Percentiles rank a stretch among this genome's conserved stretches.
Conservation (phyloP, 2,888 invertebrate genomes). For the Patella pellucida region DNA sequence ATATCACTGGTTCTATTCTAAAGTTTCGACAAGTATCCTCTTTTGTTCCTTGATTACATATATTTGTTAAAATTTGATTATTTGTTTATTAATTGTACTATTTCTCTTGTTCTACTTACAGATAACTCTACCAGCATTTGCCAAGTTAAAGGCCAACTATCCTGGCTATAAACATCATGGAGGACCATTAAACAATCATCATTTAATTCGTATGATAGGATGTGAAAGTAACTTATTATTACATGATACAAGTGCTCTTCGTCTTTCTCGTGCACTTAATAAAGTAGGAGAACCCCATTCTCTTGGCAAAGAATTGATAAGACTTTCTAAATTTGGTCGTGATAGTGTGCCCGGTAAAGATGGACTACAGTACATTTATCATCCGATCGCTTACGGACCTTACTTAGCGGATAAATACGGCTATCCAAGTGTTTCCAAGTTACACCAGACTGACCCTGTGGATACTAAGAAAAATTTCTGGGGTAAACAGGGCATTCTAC, state of each 20-base stretch:
- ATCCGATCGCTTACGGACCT: slow-evolving; percentile 67
- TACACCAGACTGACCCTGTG: slow-evolving; percentile 55
- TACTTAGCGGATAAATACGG: slow-evolving; percentile 67
- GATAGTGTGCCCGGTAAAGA: slow-evolving; percentile 62
- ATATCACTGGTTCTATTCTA: no score
- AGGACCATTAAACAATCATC: slow-evolving; percentile 57
- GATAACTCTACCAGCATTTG: slow-evolving; percentile 61
- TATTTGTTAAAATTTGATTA: not conserved
- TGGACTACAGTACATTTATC: slow-evolving; percentile 62
- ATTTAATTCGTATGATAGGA: slow-evolving; percentile 54
- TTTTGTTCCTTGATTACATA: no score
- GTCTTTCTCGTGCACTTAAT: slow-evolving; percentile 64
- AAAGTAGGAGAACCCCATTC: slow-evolving; percentile 62
- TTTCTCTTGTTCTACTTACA: slow-evolving; percentile 39
- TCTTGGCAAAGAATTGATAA: slow-evolving; percentile 57
- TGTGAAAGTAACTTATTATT: slow-evolving; percentile 45
- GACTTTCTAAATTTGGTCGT: slow-evolving; percentile 60
- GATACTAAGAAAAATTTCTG: slow-evolving; percentile 60
- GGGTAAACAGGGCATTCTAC: slow-evolving; percentile 65
- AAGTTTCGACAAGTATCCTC: no score
- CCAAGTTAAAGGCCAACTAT: slow-evolving; percentile 55
- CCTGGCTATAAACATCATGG: slow-evolving; percentile 65
- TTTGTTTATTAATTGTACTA: not conserved
- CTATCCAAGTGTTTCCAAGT: slow-evolving; percentile 60
- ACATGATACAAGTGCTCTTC: slow-evolving; percentile 66